Evolutionary conservation across 2,113 vertebrate genomes (phyloP).

Genomic region (Axis porcinus): DNA sequence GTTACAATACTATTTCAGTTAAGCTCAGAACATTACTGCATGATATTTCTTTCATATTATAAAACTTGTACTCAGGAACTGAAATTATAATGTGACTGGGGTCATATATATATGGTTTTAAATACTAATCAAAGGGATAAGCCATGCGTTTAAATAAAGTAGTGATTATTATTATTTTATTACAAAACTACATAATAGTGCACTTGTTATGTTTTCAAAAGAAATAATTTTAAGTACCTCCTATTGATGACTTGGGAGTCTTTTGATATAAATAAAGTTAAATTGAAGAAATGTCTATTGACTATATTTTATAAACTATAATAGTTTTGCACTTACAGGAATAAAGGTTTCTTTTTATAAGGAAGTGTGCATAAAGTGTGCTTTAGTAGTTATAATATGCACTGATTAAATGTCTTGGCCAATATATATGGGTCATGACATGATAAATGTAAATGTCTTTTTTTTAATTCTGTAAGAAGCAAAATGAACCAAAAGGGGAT

Average conservation of each 20-base stretch:
- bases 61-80: neutral
- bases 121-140: neutral
- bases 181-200: neutral
- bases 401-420: neutral
- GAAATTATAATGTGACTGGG: neutral
- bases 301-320: neutral
- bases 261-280: conserved; percentile 4
- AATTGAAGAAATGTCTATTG: neutral
- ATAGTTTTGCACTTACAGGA: neutral
- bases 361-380: neutral
- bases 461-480: neutral
- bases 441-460: neutral
- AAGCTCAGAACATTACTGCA: neutral
- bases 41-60: neutral
- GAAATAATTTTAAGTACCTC: neutral
- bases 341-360: neutral
- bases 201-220: neutral
- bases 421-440: neutral
- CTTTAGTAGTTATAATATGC: neutral
- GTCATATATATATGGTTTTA: neutral
- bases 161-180: neutral
- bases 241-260: neutral
- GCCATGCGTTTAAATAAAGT: neutral
- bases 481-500: neutral
- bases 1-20: neutral